Conservation (phyloP, 2,888 invertebrate genomes). For the Sphinx pinastri region DNA sequence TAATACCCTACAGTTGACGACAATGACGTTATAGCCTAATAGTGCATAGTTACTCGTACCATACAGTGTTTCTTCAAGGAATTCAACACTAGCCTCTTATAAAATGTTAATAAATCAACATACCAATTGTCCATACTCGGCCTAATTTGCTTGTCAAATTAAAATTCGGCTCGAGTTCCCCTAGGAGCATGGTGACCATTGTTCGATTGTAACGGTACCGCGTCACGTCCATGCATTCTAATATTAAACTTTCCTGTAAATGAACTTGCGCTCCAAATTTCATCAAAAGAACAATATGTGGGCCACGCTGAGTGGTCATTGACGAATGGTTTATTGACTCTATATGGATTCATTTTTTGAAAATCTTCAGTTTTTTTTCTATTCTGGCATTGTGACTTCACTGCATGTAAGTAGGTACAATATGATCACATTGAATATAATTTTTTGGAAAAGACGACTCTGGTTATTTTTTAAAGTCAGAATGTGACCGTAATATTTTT, state of each 20-base stretch:
- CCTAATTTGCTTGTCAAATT: slow-evolving; percentile 68
- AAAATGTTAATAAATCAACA: slow-evolving; percentile 45
- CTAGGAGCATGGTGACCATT: slow-evolving; percentile 57
- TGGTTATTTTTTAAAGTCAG: too few relatives aligned
- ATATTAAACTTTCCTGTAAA: slow-evolving; percentile 59
- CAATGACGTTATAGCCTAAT: background rate
- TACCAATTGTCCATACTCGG: slow-evolving; percentile 45
- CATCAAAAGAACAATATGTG: slow-evolving; percentile 24
- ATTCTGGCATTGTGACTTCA: too few relatives aligned
- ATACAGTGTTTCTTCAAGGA: slow-evolving; percentile 31
- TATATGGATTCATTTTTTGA: too few relatives aligned
- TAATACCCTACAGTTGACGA: background rate
- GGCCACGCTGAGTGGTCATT: background rate
- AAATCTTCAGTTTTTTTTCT: background rate
- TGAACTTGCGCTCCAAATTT: slow-evolving; percentile 54
- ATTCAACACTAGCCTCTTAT: slow-evolving; percentile 36
- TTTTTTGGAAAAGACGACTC: too few relatives aligned
- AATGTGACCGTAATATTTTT: too few relatives aligned
- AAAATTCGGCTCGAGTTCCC: slow-evolving; percentile 71
- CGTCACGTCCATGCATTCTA: slow-evolving; percentile 61
- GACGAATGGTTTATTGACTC: background rate
- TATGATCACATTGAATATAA: background rate
- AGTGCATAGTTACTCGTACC: background rate
- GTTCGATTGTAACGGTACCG: slow-evolving; percentile 53
- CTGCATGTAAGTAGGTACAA: background rate